phyloP scores from a whole-genome alignment of 2,797 vertebrate genomes.

The Eulemur rubriventer region DNA sequence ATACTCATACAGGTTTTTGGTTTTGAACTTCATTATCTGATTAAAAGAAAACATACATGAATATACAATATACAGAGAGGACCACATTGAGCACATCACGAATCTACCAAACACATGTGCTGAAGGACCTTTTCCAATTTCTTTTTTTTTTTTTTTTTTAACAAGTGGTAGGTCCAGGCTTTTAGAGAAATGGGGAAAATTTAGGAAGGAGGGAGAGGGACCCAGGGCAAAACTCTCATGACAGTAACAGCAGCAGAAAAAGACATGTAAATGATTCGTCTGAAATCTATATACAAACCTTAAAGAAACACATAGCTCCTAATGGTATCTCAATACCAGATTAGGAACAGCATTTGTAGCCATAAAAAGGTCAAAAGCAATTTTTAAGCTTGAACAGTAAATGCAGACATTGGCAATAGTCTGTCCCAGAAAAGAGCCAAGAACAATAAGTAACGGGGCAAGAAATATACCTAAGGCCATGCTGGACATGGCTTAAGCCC shows the following conservation, averaged over 20 bases:
- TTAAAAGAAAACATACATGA: constrained; percentile 60
- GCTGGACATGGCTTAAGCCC: background rate
- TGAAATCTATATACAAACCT: constrained; percentile 51
- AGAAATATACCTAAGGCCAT: background rate
- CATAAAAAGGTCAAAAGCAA: background rate
- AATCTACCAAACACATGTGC: constrained; percentile 83
- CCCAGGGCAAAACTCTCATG: constrained; percentile 56
- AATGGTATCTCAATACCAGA: background rate
- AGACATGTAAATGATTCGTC: constrained; percentile 37
- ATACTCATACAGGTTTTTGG: constrained; percentile 56
- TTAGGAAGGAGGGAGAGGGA: constrained; percentile 65
- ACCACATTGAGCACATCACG: constrained; percentile 84
- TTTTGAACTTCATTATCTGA: constrained; percentile 59
- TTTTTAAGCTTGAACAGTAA: background rate
- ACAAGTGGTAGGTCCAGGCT: constrained; percentile 78
- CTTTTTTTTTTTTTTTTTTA: constrained; percentile 68
- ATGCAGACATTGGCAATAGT: background rate
- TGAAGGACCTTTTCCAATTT: constrained; percentile 8
- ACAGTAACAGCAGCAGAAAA: constrained; percentile 62
- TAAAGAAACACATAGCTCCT: background rate
- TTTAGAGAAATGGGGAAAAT: constrained; percentile 74
- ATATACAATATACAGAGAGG: constrained; percentile 77
- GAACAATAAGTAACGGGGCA: background rate
- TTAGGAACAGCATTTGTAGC: background rate
- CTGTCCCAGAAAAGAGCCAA: background rate